Evolutionary conservation across 2,113 vertebrate species (phyloP).

Genomic region (Oncorhynchus mykiss): DNA sequence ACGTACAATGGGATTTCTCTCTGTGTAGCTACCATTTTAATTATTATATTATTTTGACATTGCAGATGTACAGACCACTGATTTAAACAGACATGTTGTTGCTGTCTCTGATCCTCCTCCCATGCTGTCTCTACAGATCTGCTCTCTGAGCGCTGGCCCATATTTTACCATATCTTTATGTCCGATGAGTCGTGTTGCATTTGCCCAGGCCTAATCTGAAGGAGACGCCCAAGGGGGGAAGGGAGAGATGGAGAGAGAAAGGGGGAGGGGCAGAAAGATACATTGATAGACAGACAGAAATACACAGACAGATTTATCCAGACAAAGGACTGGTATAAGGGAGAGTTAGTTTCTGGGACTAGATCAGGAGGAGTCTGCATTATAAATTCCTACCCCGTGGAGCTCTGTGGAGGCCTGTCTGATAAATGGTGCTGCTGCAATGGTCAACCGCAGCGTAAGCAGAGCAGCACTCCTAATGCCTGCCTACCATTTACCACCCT

Average conservation of each 20-base stretch:
- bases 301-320: neutral
- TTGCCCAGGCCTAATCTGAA: no score
- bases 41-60: no score
- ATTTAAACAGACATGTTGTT: no score
- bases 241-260: neutral
- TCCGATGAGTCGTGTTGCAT: neutral
- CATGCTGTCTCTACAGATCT: no score
- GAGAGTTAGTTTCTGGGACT: no score
- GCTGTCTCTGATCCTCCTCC: no score
- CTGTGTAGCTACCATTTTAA: no score
- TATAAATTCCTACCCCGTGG: conserved; percentile 22
- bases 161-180: conserved; percentile 20
- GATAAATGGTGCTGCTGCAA: conserved; percentile 39
- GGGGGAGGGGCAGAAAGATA: conserved; percentile 4
- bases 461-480: conserved; percentile 4
- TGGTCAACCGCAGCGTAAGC: conserved; percentile 39
- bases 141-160: neutral
- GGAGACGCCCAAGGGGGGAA: neutral
- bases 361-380: neutral
- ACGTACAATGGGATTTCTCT: no score
- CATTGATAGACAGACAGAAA: neutral
- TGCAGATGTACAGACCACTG: no score
- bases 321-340: neutral
- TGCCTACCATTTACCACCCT: neutral
- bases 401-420: conserved; percentile 14